Evolutionary conservation across 2,888 invertebrate species (phyloP), one percentile per base, ranked within the genome.

Genomic region (Mongoloraphidia duomilia): DNA sequence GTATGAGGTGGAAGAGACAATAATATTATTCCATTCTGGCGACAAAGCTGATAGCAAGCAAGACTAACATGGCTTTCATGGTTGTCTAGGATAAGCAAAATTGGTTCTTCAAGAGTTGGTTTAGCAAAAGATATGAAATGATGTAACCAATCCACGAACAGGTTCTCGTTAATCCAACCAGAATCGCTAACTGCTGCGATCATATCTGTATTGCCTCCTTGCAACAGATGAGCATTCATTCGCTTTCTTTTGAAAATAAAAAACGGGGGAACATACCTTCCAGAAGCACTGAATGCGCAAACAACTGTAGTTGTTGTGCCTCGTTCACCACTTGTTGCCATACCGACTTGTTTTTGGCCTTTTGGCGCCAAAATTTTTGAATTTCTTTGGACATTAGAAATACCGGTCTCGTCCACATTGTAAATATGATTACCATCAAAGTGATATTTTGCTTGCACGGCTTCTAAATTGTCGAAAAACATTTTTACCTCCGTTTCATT

Each of bases 211-310:
- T 53, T 50, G 11, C 12, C 49, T 41, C 55, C 53, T 47, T 35
- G 42, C 44, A 51, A 14, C 14, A 42, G 50, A 47, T 55, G 52
- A 53, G 47, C 44, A 50, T 57, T 56, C 58, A 62, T 54, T 49
- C 59, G 53, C 46, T 62, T 60, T 42, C 62, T 55, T 45, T 59
- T 61, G 53, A 60, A 65, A 14, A 65, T 62, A 50, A 64, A 61
- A 57, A 64, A 58, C 37, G 63, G 64, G 40, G 63, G 61, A 47
- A 66, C 47, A 50, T 59, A 64, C 10, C 47, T 46, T 10, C 63
- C 63, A 36, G 59, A 46, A 26, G 65, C 64, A 60, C 59, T 66
- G 45, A 64, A 57, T 49, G 57, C 58, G 53, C 61, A 63, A 49
- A 62, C 56, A 8, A 60, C 59, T 50, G 63, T 65, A 38, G 63